Evolutionary conservation across 1,140 invertebrate genomes (phyloP).

Genomic region (Melanaphis sacchari): DNA sequence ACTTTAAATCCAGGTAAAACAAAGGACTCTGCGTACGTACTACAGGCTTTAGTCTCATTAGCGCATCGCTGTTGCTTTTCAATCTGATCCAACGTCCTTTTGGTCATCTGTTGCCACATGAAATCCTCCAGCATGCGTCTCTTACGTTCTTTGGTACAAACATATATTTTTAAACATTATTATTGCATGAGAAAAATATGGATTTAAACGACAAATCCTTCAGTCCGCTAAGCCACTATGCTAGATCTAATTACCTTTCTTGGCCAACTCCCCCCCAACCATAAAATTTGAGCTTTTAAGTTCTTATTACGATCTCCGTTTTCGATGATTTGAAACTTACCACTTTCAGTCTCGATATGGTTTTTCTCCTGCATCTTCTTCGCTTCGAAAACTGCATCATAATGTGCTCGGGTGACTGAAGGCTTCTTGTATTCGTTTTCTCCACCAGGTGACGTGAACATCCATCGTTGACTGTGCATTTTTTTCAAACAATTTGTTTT

Average conservation of each 20-base stretch:
- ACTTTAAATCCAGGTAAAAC: neutral
- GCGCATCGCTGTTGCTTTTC: neutral
- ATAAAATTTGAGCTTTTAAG: neutral
- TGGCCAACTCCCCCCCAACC: too few relatives aligned
- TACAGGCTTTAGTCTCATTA: neutral
- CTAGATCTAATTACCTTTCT: too few relatives aligned
- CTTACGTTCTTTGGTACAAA: neutral
- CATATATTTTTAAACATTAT: neutral
- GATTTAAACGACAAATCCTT: neutral
- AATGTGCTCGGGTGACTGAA: slow-evolving; percentile 24
- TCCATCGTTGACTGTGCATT: slow-evolving; percentile 54
- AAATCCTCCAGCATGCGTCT: neutral
- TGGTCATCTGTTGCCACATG: slow-evolving; percentile 39
- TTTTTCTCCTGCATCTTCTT: neutral
- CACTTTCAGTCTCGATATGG: neutral
- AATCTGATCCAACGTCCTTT: neutral
- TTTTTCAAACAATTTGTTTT: neutral
- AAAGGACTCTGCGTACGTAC: slow-evolving; percentile 8
- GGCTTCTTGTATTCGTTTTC: slow-evolving; percentile 44
- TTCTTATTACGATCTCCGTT: neutral
- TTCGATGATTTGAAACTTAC: neutral
- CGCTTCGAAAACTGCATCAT: neutral
- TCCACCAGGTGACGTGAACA: slow-evolving; percentile 40
- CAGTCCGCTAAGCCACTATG: neutral
- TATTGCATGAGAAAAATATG: neutral